A percentile compares a stretch with the other conserved stretches of the same genome.
These are phyloP conservation scores for Hirtodrosophila cameraria DNA, from an alignment of 2,888 invertebrate genomes.

Conservation along the genomic window DNA sequence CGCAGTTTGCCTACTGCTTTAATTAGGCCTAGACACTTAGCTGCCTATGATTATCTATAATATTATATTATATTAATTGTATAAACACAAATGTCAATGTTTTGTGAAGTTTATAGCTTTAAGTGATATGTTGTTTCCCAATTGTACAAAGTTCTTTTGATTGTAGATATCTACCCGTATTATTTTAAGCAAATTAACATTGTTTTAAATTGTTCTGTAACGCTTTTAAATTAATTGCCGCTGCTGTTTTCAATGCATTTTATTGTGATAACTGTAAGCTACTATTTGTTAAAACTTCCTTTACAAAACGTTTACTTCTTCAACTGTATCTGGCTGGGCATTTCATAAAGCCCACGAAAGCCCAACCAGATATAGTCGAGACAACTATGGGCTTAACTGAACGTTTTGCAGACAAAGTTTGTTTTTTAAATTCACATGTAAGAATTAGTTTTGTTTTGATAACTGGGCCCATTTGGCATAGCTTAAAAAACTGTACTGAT, in stretches of 20 bases:
- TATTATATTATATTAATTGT: constrained; percentile 12
- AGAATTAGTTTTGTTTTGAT: constrained; percentile 12
- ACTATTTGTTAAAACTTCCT: constrained; percentile 29
- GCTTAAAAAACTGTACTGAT: constrained; percentile 62
- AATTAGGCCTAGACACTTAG: constrained; percentile 44
- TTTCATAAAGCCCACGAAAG: constrained; percentile 69
- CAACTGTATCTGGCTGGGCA: constrained; percentile 39
- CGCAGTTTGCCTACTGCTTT: constrained; percentile 75
- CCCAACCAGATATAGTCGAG: constrained; percentile 35
- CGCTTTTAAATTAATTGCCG: constrained; percentile 19
- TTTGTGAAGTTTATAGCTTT: constrained; percentile 36
- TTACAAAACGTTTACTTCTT: constrained; percentile 49
- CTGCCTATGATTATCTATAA: not conserved
- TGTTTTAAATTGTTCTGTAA: constrained; percentile 35
- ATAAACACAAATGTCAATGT: constrained; percentile 31
- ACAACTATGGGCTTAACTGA: constrained; percentile 67
- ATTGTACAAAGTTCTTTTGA: constrained; percentile 73
- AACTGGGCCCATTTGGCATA: constrained; percentile 36
- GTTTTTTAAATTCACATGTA: not conserved
- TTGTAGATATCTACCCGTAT: constrained; percentile 62
- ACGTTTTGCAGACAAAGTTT: constrained; percentile 43
- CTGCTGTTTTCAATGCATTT: constrained; percentile 31
- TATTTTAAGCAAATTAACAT: constrained; percentile 37
- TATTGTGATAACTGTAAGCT: not conserved
- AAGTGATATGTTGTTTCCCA: constrained; percentile 58